Evolutionary conservation across 2,797 vertebrate genomes (phyloP), one percentile per base, ranked within the genome.

Genomic region (Brachyrhaphis roseni): DNA sequence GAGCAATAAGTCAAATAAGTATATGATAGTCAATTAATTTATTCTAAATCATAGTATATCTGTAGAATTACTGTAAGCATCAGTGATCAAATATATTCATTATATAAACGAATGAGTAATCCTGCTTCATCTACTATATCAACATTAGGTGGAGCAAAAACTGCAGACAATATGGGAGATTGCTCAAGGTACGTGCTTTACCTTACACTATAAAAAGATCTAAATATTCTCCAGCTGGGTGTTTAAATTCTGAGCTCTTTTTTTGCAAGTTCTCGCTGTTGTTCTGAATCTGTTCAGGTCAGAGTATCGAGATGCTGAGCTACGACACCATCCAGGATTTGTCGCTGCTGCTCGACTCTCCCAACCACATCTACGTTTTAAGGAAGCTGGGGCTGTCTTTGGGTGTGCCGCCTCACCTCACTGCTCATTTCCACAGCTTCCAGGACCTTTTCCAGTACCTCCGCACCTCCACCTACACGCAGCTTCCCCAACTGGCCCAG

Each of bases 391-490:
- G 89, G 0, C 55, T 78, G 43, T 88, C 88, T 72, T 66, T 95
- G 55, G 92, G 90, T 2, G 87, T 94, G 77, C 86, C 92, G 1
- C 89, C 91, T 59, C 90, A 90, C 82, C 78, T 94, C 55, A 76
- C 89, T 1, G 12, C 55, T 78, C 91, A 90, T 75, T 83, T 95
- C 46, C 77, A 74, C 34, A 80, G 85, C 75, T 94, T 94, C 79
- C 89, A 90, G 83, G 93, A 95, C 64, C 89, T 95, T 59, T 94
- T 94, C 71, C 90, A 91, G 72, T 93, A 94, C 79, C 90, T 94
- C 70, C 82, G 88, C 59, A 92, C 93, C 47, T 94, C 94, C 81
- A 94, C 90, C 20, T 90, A 92, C 84, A 93, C 86, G 11, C 86
- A 91, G 47, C 84, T 94, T 84, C 92, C 92, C 46, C 91, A 93